Evolutionary conservation across 2,797 vertebrate species (phyloP).

Genomic region (Gallinago solitaria): DNA sequence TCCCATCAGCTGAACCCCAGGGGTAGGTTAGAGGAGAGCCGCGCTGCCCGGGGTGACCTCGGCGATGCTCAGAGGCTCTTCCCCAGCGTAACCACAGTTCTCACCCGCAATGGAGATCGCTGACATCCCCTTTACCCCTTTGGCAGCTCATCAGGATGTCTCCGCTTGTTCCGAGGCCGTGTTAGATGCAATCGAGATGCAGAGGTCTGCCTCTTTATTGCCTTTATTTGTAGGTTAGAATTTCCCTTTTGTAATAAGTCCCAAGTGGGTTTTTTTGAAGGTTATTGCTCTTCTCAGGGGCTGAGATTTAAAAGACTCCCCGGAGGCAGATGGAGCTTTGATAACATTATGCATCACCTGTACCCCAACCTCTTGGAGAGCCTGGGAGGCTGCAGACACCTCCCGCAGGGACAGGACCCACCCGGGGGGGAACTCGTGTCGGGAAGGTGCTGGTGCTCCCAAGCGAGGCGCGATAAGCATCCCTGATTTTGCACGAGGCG

Average conservation of each 20-base stretch:
- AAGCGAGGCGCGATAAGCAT: not conserved
- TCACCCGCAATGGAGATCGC: fast-evolving
- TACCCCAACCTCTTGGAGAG: not conserved
- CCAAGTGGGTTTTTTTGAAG: not conserved
- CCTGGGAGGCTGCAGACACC: not conserved
- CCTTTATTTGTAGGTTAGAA: not conserved
- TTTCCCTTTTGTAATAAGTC: slow-evolving; percentile 1
- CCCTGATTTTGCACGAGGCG: not conserved
- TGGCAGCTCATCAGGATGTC: not conserved
- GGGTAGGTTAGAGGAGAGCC: not conserved
- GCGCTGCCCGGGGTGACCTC: not conserved
- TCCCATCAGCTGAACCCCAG: not conserved
- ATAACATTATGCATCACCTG: not conserved
- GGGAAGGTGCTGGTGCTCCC: not conserved
- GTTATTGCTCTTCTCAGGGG: slow-evolving; percentile 1
- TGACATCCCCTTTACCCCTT: not conserved
- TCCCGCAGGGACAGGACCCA: not conserved
- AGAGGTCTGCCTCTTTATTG: not conserved
- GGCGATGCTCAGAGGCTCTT: not conserved
- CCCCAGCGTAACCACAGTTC: fast-evolving
- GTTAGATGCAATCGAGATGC: not conserved
- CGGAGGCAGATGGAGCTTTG: not conserved
- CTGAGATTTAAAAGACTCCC: not conserved
- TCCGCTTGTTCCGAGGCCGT: not conserved
- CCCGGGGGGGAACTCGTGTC: fast-evolving